Conservation (phyloP, 1,140 invertebrate genomes). For the Hylyphantes graminicola region DNA sequence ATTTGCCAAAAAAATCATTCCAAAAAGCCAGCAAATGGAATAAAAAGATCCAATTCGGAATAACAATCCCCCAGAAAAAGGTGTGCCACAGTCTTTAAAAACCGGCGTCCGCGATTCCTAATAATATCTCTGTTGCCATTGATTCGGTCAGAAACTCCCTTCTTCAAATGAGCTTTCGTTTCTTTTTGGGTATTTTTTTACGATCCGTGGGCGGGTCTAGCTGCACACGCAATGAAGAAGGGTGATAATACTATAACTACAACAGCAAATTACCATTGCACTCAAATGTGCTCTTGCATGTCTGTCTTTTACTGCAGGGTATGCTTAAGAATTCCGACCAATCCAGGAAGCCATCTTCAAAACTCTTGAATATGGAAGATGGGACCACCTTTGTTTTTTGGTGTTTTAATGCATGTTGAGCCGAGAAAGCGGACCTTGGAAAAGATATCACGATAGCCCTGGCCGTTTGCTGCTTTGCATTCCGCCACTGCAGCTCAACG, state of each 20-base stretch:
- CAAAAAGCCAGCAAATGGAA: not conserved
- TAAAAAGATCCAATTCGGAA: not conserved
- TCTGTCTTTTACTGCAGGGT: conserved; percentile 17
- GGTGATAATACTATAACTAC: conserved; percentile 12
- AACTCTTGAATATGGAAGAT: conserved; percentile 30
- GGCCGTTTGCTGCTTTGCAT: conserved; percentile 16
- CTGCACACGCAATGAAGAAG: conserved; percentile 3
- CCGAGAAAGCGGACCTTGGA: conserved; percentile 14
- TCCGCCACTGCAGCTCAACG: conserved; percentile 5
- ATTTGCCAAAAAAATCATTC: no score
- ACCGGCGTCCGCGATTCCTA: conserved; percentile 2
- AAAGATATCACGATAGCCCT: conserved; percentile 27
- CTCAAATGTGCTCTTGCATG: conserved; percentile 24
- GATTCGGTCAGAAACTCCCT: conserved; percentile 42
- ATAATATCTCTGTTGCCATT: conserved; percentile 50
- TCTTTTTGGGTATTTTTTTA: conserved; percentile 26
- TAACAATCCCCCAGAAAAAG: not conserved
- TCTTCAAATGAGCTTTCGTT: conserved; percentile 6
- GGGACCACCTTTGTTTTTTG: not conserved
- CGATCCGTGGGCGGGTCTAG: conserved; percentile 30
- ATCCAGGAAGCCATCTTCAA: conserved; percentile 39
- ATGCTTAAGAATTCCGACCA: conserved; percentile 48
- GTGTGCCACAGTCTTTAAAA: conserved; percentile 35
- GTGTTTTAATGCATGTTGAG: no score
- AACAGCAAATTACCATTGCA: conserved; percentile 41